These are phyloP conservation scores for Stegana nigrithorax DNA, from an alignment of 2,888 invertebrate genomes.

Conservation along the genomic window DNA sequence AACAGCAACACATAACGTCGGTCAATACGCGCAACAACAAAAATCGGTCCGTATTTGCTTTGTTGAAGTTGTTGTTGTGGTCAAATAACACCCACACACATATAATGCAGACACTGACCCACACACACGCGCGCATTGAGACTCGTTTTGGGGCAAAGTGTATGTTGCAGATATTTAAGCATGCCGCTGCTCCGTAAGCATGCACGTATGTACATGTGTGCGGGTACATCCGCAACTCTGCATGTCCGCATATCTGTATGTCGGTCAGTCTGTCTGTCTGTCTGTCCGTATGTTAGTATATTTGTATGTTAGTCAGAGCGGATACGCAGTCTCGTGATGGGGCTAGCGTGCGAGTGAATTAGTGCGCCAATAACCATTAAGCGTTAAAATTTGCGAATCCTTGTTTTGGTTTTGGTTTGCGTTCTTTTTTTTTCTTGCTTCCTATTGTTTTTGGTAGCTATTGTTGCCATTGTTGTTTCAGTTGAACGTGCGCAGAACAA, in stretches of 20 bases:
- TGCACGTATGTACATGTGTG: no score
- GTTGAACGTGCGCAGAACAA: slow-evolving; percentile 14
- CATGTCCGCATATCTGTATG: slow-evolving; percentile 34
- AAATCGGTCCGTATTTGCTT: slow-evolving; percentile 31
- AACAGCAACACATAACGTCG: background rate
- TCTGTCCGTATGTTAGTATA: no score
- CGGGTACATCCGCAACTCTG: no score
- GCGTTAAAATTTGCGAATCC: slow-evolving; percentile 49
- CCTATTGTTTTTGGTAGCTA: background rate
- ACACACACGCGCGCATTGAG: no score
- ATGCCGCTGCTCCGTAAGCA: no score
- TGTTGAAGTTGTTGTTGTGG: slow-evolving; percentile 44
- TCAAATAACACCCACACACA: slow-evolving; percentile 25
- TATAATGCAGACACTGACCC: background rate
- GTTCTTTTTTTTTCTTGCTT: no score
- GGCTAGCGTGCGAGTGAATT: slow-evolving; percentile 18
- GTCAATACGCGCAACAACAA: slow-evolving; percentile 1
- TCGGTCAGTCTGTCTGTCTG: slow-evolving; percentile 28
- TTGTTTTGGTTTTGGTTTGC: slow-evolving; percentile 25
- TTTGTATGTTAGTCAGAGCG: no score
- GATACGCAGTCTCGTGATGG: no score
- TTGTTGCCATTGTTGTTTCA: slow-evolving; percentile 31
- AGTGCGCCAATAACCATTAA: slow-evolving; percentile 54
- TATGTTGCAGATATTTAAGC: no score
- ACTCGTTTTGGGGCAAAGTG: no score